phyloP scores from a whole-genome alignment of 2,797 vertebrate species.

The Sebastes variabilis region DNA sequence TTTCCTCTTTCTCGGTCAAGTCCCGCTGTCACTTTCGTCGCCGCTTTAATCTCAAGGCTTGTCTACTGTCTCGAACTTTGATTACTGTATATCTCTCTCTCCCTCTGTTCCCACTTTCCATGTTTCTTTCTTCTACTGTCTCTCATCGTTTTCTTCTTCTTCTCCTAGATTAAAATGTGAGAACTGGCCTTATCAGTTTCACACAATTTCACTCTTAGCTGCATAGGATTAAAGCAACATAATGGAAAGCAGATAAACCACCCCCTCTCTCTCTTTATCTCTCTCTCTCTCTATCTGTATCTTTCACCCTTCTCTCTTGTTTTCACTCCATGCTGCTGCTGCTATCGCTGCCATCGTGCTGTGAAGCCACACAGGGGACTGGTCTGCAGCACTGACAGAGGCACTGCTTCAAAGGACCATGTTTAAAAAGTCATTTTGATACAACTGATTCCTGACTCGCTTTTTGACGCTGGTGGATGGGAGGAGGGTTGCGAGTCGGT shows the following conservation, averaged over 20 bases:
- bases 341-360: constrained; percentile 6
- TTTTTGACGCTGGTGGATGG: constrained; percentile 30
- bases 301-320: constrained; percentile 7
- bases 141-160: not conserved
- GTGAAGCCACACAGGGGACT: constrained; percentile 42
- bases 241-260: constrained; percentile 19
- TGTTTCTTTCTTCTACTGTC: constrained; percentile 10
- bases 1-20: constrained; percentile 3
- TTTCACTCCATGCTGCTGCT: constrained; percentile 8
- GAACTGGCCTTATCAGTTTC: constrained; percentile 20
- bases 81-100: constrained; percentile 19
- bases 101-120: constrained; percentile 6
- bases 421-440: constrained; percentile 70
- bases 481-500: constrained; percentile 17
- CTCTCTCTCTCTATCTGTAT: not conserved
- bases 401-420: constrained; percentile 52
- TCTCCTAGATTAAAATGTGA: constrained; percentile 8
- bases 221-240: constrained; percentile 24
- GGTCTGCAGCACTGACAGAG: constrained; percentile 35
- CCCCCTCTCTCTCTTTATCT: not conserved
- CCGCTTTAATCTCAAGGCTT: constrained; percentile 18
- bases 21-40: constrained; percentile 16
- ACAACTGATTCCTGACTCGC: constrained; percentile 48
- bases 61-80: constrained; percentile 16
- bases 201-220: constrained; percentile 21